phyloP scores from a whole-genome alignment of 2,113 vertebrate genomes.

The Anser cygnoides region DNA sequence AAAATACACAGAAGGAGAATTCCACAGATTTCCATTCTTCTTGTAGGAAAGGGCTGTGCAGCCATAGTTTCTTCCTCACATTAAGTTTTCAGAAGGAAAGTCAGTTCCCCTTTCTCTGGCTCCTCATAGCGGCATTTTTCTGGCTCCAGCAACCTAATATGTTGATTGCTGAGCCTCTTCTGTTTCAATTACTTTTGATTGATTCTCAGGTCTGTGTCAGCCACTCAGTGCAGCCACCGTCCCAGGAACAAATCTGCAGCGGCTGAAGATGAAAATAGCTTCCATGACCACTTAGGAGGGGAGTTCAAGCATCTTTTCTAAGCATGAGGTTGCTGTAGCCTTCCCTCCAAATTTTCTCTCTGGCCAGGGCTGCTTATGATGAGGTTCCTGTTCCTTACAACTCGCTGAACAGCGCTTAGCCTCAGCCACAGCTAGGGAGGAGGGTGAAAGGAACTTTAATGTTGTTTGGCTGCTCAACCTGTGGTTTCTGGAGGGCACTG shows the following conservation, averaged over 20 bases:
- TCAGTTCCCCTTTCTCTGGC: not conserved
- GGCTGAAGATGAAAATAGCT: conserved; percentile 66
- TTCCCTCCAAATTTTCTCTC: not conserved
- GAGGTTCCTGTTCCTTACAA: not conserved
- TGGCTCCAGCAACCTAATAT: conserved; percentile 70
- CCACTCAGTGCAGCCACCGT: conserved; percentile 39
- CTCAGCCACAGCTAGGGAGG: not conserved
- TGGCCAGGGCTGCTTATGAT: not conserved
- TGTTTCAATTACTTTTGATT: conserved; percentile 75
- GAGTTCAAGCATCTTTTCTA: conserved; percentile 46
- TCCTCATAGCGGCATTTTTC: conserved; percentile 44
- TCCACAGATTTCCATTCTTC: conserved; percentile 17
- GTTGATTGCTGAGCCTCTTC: conserved; percentile 71
- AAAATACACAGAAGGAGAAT: not conserved
- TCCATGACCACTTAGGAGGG: conserved; percentile 15
- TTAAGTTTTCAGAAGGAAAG: conserved; percentile 58
- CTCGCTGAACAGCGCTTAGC: not conserved
- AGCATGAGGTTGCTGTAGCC: not conserved
- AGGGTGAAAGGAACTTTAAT: not conserved
- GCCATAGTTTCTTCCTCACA: not conserved
- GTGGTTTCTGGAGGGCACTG: not conserved
- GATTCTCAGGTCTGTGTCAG: conserved; percentile 68
- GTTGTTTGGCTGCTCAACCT: not conserved
- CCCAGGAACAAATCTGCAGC: conserved; percentile 56
- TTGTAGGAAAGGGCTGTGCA: fast-evolving